Evolutionary conservation across 1,140 invertebrate species (phyloP).

Genomic region (Orussus abietinus): DNA sequence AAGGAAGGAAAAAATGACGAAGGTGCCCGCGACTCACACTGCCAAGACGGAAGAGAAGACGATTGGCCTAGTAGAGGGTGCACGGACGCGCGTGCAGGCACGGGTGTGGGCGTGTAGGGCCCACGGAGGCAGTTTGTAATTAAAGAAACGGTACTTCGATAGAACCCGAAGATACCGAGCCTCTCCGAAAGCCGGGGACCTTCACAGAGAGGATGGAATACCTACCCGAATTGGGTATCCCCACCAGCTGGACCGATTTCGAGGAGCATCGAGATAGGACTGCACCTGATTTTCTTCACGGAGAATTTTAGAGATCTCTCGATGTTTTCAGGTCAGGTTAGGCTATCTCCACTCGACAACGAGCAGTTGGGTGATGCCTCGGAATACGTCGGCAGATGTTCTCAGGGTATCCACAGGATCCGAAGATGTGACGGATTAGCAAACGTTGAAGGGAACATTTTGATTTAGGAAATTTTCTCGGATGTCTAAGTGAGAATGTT

Average conservation of each 20-base stretch:
- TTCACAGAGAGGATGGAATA: not conserved
- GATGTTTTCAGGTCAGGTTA: too few species aligned
- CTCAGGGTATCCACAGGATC: too few species aligned
- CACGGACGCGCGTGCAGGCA: not conserved
- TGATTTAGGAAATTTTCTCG: too few species aligned
- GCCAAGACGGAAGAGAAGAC: not conserved
- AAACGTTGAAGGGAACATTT: too few species aligned
- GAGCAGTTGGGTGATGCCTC: too few species aligned
- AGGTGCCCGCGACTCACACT: not conserved
- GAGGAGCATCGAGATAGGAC: too few species aligned
- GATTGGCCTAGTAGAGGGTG: not conserved
- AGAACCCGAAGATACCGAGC: conserved; percentile 17
- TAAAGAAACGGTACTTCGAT: conserved; percentile 35
- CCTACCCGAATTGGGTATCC: not conserved
- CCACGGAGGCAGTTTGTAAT: conserved; percentile 26
- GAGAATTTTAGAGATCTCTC: too few species aligned
- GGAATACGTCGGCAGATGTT: too few species aligned
- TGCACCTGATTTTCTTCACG: too few species aligned
- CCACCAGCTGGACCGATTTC: conserved; percentile 7
- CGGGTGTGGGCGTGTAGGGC: conserved; percentile 2
- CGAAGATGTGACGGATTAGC: too few species aligned
- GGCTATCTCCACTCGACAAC: too few species aligned
- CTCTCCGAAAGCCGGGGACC: not conserved
- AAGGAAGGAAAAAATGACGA: not conserved
- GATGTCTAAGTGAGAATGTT: too few species aligned